Evolutionary conservation across 1,140 invertebrate species (phyloP), one percentile per base, ranked within the genome.

Genomic region (Drosophila elegans): DNA sequence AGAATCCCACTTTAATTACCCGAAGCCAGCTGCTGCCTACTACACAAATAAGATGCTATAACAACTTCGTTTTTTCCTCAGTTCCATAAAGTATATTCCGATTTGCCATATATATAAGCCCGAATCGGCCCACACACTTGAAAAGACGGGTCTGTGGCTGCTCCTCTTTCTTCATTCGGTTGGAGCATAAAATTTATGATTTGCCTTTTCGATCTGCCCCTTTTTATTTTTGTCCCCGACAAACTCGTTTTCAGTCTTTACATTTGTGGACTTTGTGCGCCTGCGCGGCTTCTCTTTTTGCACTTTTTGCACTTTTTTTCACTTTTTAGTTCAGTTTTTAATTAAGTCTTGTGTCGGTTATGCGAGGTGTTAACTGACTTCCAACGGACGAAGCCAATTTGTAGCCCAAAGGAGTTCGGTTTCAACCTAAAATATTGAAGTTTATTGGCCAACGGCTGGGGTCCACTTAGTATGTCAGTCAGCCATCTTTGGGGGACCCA

Each of bases 181-280:
- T 68, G 73, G 69, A 83, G 84, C 83, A 83, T 82, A 88, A 73
- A 88, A 88, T 88, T 88, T 88, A 88, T 88, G 83, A 88, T 88
- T 88, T 81, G 82, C 82, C 81, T 85, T 81, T 78, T 72, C 42
- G 62, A 41, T 41, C 45, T 45, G 66, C 32, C 44, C 32, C 21
- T 2, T 59, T 52, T 45, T 13, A 38, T 53, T 46, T 55, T 71
- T 71, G 67, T 71, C 67, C 41, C 60, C 62, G 68, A 82, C 59
- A 42, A 80, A 85, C 81, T 11, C 59, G 83, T 86, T 89, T 82
- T 29, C 21, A 44, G 41, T 55, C 52, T 69, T 61, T n/a, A 63
- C 80, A 76, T 84, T 75, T 72, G 71, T 49, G 71, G 80, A 80
- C 80, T 80, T 73, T 80, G 80, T 74, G 75, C 41, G 52, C n/a